Base-by-base conservation (phyloP, 2,888 invertebrate species). In the Liodrosophila aerea region DNA sequence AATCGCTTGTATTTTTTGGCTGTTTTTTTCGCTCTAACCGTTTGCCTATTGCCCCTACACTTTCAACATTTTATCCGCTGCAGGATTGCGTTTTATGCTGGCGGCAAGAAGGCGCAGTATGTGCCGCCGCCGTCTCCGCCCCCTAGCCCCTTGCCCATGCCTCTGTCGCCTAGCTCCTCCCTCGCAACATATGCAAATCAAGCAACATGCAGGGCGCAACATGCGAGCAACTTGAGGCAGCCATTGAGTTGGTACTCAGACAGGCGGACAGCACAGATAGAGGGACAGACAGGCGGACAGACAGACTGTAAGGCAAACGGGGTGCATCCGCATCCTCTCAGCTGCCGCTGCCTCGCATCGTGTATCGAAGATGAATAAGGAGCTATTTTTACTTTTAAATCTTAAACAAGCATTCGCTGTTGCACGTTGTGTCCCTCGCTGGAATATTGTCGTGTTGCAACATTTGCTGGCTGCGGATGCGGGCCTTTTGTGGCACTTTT, bases 331-430 rank as follows among this genome's bases (percentile, higher is more conserved):
- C 65, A 64, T 61, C 64, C 60, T 64, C 73, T 64, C 73, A 63
- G 68, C 68, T 67, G 69, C 73, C 31, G 53, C 37, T 33, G 16
- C 27, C 4, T 64, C 62, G n/a, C n/a, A n/a, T 61, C 69, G 71
- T 64, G 65, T 76, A 82, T 87, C 82, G 82, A 85, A 88, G 85
- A 88, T 88, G 88, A 88, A 88, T 88, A 88, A 88, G 87, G 73
- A 88, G 87, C 86, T 88, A 86, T 88, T 88, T 88, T 87, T 87
- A 88, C 86, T 81, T 88, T 83, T 86, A 86, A 83, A 85, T 87
- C 81, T 72, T 72, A 56, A 64, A 64, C 72, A 75, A 66, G 73
- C 73, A 65, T 51, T 71, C 54, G 60, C 33, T 12, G 27, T 18
- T 30, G 18, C 15, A 1, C 7, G 5, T 5, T 18, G 37, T 29